Base-by-base conservation (phyloP, 2,888 invertebrate genomes). In the Drosophila diplacantha region DNA sequence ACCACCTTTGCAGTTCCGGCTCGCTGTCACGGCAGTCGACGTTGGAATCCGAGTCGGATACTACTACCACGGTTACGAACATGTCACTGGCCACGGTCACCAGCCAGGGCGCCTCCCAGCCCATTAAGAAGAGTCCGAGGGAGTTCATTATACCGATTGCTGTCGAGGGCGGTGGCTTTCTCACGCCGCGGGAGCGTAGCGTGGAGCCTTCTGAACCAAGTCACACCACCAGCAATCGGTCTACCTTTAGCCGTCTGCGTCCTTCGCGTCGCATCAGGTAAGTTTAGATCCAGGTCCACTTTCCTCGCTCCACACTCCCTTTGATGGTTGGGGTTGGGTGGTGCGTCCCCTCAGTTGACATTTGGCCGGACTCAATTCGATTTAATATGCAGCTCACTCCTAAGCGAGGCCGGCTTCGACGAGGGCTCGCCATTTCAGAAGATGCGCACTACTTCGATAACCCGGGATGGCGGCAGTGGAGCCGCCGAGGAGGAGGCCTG, bases 121-220 rank as follows among this genome's bases (percentile, higher is more conserved):
- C 95, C 7, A 95, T 96, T 84, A 93, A 94, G 85, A 96, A 96
- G 89, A 95, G 95, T 14, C 95, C 96, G 16, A 91, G 96, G 41
- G 96, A 96, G 89, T 96, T 95, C 85, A 96, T 96, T 82, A 96
- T 96, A 88, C 96, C 96, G n/a, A 96, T 96, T 83, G 95, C 95
- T 18, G 93, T 96, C 56, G 96, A 96, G 88, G 96, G 96, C 75
- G 95, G 95, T 67, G 96, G 95, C 66, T 95, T 93, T 87, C 93
- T 89, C 55, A 89, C 89, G 31, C 89, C 89, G 39, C 81, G 92
- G 62, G 91, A 91, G 64, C 93, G 94, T 72, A 94, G 94, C 86
- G 89, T 94, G 62, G 95, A 95, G 86, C 94, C 94, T 16, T 90
- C 90, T 5, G 94, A 94, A 62, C 90, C 92, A 34, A 91, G 90